These are phyloP conservation scores for Orussus abietinus DNA, from an alignment of 1,140 invertebrate genomes.

Conservation along the genomic window DNA sequence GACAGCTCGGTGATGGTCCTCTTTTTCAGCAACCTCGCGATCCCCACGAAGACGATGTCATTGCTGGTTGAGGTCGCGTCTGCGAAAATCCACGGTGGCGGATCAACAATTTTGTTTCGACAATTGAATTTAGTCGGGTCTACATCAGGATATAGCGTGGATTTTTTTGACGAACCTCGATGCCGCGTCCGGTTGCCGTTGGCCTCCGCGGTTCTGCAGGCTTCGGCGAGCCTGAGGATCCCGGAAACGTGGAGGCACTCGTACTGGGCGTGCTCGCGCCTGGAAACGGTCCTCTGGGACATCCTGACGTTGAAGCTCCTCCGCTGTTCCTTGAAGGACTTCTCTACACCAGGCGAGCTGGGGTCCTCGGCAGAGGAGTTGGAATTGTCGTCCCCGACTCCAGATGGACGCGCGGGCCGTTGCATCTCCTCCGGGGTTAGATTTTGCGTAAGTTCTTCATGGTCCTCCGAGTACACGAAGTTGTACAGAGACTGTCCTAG, in stretches of 20 bases:
- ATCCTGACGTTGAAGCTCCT: slow-evolving; percentile 60
- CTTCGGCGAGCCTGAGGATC: slow-evolving; percentile 44
- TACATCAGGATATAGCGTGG: slow-evolving; percentile 14
- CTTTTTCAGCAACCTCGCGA: slow-evolving; percentile 63
- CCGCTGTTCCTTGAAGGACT: slow-evolving; percentile 38
- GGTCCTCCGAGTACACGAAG: slow-evolving; percentile 74
- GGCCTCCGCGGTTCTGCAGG: slow-evolving; percentile 24
- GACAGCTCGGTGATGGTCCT: slow-evolving; percentile 65
- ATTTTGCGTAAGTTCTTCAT: slow-evolving; percentile 65
- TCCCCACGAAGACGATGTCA: slow-evolving; percentile 64
- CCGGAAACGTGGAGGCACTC: slow-evolving; percentile 57
- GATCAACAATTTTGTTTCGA: too few species aligned
- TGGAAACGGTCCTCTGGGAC: slow-evolving; percentile 50
- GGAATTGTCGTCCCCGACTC: slow-evolving; percentile 28
- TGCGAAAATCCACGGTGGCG: too few species aligned
- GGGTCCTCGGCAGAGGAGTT: slow-evolving; percentile 47
- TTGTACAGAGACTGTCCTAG: slow-evolving; percentile 79
- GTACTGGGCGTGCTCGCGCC: slow-evolving; percentile 56
- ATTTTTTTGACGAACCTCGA: slow-evolving; percentile 25
- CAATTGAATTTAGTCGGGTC: slow-evolving; percentile 39
- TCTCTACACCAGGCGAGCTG: slow-evolving; percentile 34
- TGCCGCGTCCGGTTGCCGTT: slow-evolving; percentile 21
- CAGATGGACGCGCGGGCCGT: slow-evolving; percentile 30
- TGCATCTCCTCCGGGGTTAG: slow-evolving; percentile 56
- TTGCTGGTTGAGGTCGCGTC: slow-evolving; percentile 38